A percentile compares a stretch with the other conserved stretches of the same genome.
These are phyloP conservation scores for Danio albolineatus DNA, from an alignment of 2,797 vertebrate genomes.

Conservation along the genomic window DNA sequence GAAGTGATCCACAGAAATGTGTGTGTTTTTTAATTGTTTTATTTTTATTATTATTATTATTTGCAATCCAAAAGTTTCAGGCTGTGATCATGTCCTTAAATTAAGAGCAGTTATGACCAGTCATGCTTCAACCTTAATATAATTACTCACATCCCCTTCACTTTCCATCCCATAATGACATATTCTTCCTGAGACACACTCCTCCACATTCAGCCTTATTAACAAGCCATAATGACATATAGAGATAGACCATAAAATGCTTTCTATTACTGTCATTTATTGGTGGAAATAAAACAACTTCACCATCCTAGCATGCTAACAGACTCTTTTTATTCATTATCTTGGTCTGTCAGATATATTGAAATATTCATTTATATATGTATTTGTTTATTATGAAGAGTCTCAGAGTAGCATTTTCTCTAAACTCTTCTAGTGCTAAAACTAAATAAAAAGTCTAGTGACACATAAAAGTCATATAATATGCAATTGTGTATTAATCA, in stretches of 20 bases:
- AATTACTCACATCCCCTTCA: constrained; percentile 63
- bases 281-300: constrained; percentile 30
- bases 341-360: not conserved
- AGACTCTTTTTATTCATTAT: not conserved
- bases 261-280: constrained; percentile 44
- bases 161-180: constrained; percentile 59
- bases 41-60: too few relatives aligned
- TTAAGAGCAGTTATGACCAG: constrained; percentile 55
- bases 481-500: too few relatives aligned
- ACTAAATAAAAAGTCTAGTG: too few relatives aligned
- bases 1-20: not conserved
- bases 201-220: constrained; percentile 55
- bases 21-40: constrained; percentile 22
- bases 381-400: not conserved
- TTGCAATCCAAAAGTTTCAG: constrained; percentile 13
- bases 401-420: not conserved
- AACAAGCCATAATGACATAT: constrained; percentile 63
- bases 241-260: constrained; percentile 43
- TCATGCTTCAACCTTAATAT: constrained; percentile 63
- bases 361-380: not conserved
- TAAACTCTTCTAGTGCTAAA: not conserved
- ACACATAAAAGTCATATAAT: too few relatives aligned
- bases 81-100: constrained; percentile 51
- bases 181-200: constrained; percentile 33
- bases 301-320: not conserved